Evolutionary conservation across 2,113 vertebrate species (phyloP), one percentile per base, ranked within the genome.

Genomic region (Seriola quinqueradiata): DNA sequence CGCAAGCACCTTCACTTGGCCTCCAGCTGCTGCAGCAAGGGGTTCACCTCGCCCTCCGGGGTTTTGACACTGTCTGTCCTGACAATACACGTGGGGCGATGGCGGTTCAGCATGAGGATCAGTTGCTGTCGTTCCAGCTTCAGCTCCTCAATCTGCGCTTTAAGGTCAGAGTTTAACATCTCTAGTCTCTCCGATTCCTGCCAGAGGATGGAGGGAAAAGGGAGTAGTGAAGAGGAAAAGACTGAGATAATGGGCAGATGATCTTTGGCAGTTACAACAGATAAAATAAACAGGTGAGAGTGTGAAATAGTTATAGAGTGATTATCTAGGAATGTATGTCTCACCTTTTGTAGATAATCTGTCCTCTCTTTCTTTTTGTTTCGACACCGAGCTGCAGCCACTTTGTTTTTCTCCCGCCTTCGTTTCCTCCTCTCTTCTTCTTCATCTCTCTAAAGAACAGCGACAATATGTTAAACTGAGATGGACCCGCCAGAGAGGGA

Each of bases 311-410:
- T 4, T 38, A 36, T 44, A 19, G 28, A 28, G n/a, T 16, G 4
- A 42, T 16, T n/a, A 25, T 1, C 13, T 10, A 1, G 64, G 3
- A 0, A 38, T 9, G 16, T 19, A 12, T 58, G 34, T 71, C 95
- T 91, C 86, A 98, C 98, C 96, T 96, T 95, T 92, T 99, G 98
- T 89, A 99, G 93, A 92, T 98, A 99, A 87, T 99, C 98, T 0
- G 98, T 99, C 63, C 98, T 95, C 83, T 99, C 97, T 87, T 99
- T 99, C 95, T 99, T 99, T 95, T 99, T 99, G 95, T 99, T 99
- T 85, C 98, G 97, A 96, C 98, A 99, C 69, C 97, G 95, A 0
- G 97, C 98, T 4, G 98, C 98, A 3, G 98, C 98, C 14, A 99
- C 97, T 92, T 99, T 99, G 96, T 99, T 99, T 93, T 99, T 99